These are phyloP conservation scores for Sesamia inferens DNA, from an alignment of 2,888 invertebrate species.

Conservation along the genomic window DNA sequence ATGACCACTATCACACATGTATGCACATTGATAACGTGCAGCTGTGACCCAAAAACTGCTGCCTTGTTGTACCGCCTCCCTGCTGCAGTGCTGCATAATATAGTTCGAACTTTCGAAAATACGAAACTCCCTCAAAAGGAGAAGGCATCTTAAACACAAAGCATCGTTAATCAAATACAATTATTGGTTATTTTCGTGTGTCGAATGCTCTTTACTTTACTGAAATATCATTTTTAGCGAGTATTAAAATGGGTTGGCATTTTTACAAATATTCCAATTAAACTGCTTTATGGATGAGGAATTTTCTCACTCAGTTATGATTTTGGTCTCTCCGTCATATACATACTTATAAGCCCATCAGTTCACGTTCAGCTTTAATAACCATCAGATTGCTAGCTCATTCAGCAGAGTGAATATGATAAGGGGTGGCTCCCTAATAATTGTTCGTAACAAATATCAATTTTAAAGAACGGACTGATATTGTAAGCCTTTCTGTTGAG, in stretches of 20 bases:
- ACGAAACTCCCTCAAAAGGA: constrained; percentile 59
- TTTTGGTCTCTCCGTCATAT: background rate
- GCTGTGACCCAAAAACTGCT: constrained; percentile 86
- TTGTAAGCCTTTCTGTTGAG: no score
- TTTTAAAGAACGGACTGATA: no score
- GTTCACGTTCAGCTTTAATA: no score
- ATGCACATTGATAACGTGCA: constrained; percentile 80
- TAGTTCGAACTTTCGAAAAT: constrained; percentile 29
- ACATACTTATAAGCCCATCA: no score
- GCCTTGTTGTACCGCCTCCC: constrained; percentile 67
- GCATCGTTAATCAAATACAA: constrained; percentile 35
- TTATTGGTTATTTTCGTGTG: constrained; percentile 1
- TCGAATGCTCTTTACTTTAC: constrained; percentile 4
- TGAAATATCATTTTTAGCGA: constrained; percentile 3
- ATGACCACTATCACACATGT: constrained; percentile 77
- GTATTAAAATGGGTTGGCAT: constrained; percentile 10
- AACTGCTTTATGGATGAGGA: background rate
- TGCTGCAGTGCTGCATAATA: constrained; percentile 55
- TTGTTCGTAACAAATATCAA: no score
- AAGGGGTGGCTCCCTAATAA: no score
- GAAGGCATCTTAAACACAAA: constrained; percentile 51
- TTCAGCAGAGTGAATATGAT: no score
- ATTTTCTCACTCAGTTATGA: background rate
- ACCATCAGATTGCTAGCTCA: no score
- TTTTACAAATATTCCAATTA: constrained; percentile 13